Percentiles rank a stretch among this genome's conserved stretches.
Conservation (phyloP, 1,140 invertebrate genomes). For the Eurytemora carolleeae region DNA sequence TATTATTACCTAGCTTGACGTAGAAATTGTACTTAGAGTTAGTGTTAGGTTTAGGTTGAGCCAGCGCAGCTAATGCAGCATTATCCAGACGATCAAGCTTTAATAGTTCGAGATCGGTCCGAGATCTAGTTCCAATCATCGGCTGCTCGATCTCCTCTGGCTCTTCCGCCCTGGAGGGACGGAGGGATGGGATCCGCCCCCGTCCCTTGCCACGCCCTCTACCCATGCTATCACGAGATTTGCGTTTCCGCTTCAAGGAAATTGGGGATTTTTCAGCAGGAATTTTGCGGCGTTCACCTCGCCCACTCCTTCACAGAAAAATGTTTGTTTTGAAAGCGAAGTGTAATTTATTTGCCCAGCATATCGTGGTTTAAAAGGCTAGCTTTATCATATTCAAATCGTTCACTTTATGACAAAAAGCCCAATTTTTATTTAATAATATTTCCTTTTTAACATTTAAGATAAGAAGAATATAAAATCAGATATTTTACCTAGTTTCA, state of each 20-base stretch:
- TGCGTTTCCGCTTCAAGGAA: not conserved
- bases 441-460: no score
- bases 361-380: no score
- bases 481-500: no score
- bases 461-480: no score
- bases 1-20: slow-evolving; percentile 10
- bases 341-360: no score
- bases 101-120: not conserved
- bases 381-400: no score
- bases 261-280: not conserved
- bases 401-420: no score
- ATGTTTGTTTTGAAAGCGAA: no score
- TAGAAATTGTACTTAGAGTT: slow-evolving; percentile 15
- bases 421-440: no score
- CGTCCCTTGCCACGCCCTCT: not conserved
- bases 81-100: slow-evolving; percentile 6
- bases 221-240: not conserved
- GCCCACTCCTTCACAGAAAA: no score
- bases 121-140: not conserved
- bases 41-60: slow-evolving; percentile 5
- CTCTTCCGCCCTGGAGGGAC: no score
- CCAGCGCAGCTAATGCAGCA: slow-evolving; percentile 4
- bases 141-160: not conserved
- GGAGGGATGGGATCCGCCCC: no score
- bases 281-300: not conserved